Conservation (phyloP, 2,888 invertebrate species). For the Drosophila pseudotalamancana region DNA sequence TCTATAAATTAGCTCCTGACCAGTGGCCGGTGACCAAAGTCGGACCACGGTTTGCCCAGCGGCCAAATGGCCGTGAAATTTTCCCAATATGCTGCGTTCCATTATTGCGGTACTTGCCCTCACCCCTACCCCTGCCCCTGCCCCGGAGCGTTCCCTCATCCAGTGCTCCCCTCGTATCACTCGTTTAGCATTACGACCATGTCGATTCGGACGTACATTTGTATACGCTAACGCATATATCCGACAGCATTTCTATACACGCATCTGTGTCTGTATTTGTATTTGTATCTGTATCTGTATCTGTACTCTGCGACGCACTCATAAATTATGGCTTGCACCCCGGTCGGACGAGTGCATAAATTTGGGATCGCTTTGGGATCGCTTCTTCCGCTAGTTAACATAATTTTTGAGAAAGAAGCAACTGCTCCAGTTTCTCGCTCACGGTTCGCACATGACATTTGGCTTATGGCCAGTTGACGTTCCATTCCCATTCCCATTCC, state of each 20-base stretch:
- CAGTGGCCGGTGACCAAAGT: slow-evolving; percentile 62
- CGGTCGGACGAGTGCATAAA: slow-evolving; percentile 47
- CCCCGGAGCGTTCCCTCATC: not conserved
- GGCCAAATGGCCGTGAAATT: slow-evolving; percentile 78
- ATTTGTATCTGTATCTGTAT: slow-evolving; percentile 1
- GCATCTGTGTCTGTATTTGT: not conserved
- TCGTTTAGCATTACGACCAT: slow-evolving; percentile 50
- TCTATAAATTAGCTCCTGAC: slow-evolving; percentile 71
- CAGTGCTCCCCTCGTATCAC: slow-evolving; percentile 13
- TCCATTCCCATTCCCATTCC: too few relatives aligned
- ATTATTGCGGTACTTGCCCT: slow-evolving; percentile 48
- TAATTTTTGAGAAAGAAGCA: slow-evolving; percentile 48
- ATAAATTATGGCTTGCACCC: slow-evolving; percentile 53
- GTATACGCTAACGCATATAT: slow-evolving; percentile 5
- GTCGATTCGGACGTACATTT: slow-evolving; percentile 17
- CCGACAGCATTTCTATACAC: slow-evolving; percentile 2
- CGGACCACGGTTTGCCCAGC: slow-evolving; percentile 45
- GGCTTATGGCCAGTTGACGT: slow-evolving; percentile 62
- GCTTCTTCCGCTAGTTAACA: slow-evolving; percentile 61
- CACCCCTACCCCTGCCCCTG: not conserved
- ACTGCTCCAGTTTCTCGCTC: slow-evolving; percentile 59
- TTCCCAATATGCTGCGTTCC: slow-evolving; percentile 71
- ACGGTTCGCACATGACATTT: slow-evolving; percentile 45
- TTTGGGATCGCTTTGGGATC: slow-evolving; percentile 43
- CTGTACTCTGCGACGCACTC: slow-evolving; percentile 21